phyloP scores from a whole-genome alignment of 2,113 vertebrate species.

The Aspiorhynchus laticeps region DNA sequence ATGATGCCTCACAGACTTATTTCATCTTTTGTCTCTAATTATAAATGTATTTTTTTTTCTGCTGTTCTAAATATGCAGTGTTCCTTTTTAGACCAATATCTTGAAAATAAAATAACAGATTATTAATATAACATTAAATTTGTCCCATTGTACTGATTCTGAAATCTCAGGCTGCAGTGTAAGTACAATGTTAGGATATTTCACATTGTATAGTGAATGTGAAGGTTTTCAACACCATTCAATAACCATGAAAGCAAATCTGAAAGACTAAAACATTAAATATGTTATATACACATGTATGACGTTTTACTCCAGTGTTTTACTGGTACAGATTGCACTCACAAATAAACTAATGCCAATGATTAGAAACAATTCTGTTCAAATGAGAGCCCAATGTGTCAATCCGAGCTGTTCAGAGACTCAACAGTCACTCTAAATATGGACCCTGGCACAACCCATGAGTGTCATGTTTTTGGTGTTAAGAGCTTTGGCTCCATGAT shows the following conservation, averaged over 20 bases:
- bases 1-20: background rate
- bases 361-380: background rate
- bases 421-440: background rate
- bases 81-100: background rate
- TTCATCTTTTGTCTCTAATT: background rate
- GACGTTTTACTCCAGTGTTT: background rate
- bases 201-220: background rate
- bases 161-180: background rate
- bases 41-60: background rate
- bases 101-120: background rate
- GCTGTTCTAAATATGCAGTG: background rate
- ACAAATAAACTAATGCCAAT: background rate
- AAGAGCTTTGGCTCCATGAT: constrained; percentile 22
- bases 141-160: background rate
- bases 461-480: constrained; percentile 21
- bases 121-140: background rate
- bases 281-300: background rate
- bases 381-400: background rate
- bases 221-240: background rate
- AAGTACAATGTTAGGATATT: background rate
- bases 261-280: background rate
- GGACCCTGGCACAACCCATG: background rate
- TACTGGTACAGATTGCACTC: background rate
- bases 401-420: background rate
- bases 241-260: background rate